Conservation (phyloP, 2,888 invertebrate genomes). For the Chouioia cunea region DNA sequence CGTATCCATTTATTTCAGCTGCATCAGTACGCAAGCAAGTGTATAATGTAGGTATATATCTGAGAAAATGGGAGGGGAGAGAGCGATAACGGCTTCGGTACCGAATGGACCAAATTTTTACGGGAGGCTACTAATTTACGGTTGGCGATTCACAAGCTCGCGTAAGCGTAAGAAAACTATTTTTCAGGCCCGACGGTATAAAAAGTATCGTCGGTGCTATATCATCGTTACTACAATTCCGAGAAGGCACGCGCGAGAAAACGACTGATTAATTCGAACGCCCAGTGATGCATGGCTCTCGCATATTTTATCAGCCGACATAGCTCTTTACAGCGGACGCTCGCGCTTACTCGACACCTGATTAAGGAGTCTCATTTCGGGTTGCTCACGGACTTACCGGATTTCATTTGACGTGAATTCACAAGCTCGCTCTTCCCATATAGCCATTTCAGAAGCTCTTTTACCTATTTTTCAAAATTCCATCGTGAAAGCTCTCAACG, state of each 20-base stretch:
- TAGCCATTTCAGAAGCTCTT: no score
- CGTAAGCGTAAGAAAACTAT: conserved; percentile 55
- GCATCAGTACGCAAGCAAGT: neutral
- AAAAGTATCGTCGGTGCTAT: conserved; percentile 26
- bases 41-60: conserved; percentile 4
- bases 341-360: neutral
- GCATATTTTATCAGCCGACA: conserved; percentile 16
- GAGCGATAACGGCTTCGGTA: conserved; percentile 46
- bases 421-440: no score
- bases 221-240: conserved; percentile 24
- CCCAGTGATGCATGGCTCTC: neutral
- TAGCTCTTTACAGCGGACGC: neutral
- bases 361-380: conserved; percentile 15
- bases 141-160: conserved; percentile 48
- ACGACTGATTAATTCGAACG: conserved; percentile 22
- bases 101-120: conserved; percentile 48
- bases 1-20: neutral
- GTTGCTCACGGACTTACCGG: neutral
- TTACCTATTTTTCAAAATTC: no score
- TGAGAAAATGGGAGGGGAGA: conserved; percentile 35
- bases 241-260: neutral
- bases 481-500: no score
- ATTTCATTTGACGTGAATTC: no score
- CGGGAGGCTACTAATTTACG: conserved; percentile 54
- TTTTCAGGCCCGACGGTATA: conserved; percentile 50